Evolutionary conservation across 2,888 invertebrate genomes (phyloP), one percentile per base, ranked within the genome.

Genomic region (Homarus gammarus): DNA sequence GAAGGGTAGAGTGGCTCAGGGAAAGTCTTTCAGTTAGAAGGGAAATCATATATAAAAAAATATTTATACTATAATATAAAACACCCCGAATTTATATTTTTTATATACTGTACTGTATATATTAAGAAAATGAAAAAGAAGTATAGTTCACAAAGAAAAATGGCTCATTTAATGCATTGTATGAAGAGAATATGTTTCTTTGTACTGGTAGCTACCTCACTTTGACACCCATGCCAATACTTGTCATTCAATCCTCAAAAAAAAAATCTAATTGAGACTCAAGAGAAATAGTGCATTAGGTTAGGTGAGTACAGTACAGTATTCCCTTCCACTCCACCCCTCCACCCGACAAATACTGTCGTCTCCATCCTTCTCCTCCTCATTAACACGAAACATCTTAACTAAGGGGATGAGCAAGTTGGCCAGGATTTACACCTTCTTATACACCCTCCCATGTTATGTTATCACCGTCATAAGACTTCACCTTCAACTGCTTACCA

Each of bases 401-500:
- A 85, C 89, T 89, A 89, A 79, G 83, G 84, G 88, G 88, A 89
- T 89, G 89, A 89, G 89, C 89, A 89, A 89, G 85, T 89, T 73
- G 87, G 87, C 87, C 87, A 89, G 85, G 89, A 89, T 89, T 84
- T 73, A 84, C 89, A 89, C 89, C 89, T 89, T 89, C 89, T 84
- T 33, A 84, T 84, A 68, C 88, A 89, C 88, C 88, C 88, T 89
- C 88, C 88, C 70, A 70, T 44, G 49, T 64, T 89, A 89, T 44
- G 49, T 64, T 89, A 89, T 89, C 87, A 83, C 87, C 72, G 75
- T 56, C 51, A 61, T 77, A 72, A 83, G 79, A 86, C 72, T 79
- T 70, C 64, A 68, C 33, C 73, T 68, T 85, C 85, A 73, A 51
- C 64, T 86, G 79, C 56, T 56, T 79, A 79, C 78, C 51, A 51